phyloP scores from a whole-genome alignment of 2,113 vertebrate species.

The Bos javanicus region DNA sequence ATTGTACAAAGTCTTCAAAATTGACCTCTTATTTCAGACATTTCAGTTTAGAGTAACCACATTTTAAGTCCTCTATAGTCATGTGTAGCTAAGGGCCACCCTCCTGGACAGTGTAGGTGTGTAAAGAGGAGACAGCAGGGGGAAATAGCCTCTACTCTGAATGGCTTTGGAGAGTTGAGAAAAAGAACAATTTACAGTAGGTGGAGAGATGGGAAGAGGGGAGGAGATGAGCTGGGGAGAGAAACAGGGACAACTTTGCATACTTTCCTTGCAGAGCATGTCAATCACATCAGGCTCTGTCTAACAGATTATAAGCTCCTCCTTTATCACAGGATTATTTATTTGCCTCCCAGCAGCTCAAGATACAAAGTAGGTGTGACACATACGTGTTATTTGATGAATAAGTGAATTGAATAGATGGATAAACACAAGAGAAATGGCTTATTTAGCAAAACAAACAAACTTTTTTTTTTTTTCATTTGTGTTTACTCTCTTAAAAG shows the following conservation, averaged over 20 bases:
- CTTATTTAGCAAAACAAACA: conserved; percentile 1
- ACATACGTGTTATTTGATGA: not conserved
- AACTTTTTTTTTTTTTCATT: not conserved
- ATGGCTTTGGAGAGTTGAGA: not conserved
- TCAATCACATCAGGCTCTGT: too few relatives aligned
- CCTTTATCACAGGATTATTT: not conserved
- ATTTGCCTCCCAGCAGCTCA: not conserved
- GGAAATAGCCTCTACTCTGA: not conserved
- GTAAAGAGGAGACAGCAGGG: not conserved
- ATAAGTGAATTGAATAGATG: not conserved
- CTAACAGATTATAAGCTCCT: not conserved
- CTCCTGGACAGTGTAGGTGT: not conserved
- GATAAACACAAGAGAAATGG: not conserved
- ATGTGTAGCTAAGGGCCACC: not conserved
- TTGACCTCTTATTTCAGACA: not conserved
- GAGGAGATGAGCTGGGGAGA: not conserved
- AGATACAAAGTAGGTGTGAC: not conserved
- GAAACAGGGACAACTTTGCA: rapidly evolving
- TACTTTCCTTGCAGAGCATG: not conserved
- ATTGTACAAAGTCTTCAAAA: not conserved
- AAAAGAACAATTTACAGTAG: not conserved
- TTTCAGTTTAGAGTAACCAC: not conserved
- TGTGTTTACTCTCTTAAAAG: not conserved
- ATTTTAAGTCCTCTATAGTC: not conserved
- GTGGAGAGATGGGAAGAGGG: not conserved